phyloP scores from a whole-genome alignment of 2,888 invertebrate species.

The Mamestra brassicae region DNA sequence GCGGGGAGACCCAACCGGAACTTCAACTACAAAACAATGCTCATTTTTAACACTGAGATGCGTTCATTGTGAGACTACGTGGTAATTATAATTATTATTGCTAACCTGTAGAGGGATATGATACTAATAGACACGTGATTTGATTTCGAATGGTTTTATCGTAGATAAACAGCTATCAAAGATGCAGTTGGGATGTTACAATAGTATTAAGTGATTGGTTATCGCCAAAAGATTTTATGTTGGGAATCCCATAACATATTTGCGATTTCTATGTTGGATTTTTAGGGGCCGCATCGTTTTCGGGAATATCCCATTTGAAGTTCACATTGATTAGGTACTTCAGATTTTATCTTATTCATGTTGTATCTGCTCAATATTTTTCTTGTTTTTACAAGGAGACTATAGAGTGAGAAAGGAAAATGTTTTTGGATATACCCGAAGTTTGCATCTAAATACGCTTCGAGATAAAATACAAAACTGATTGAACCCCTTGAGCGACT shows the following conservation, averaged over 20 bases:
- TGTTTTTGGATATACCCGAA: not conserved
- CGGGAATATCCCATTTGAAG: constrained; percentile 1
- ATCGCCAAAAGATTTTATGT: not conserved
- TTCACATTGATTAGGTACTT: not conserved
- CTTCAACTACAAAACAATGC: constrained; percentile 78
- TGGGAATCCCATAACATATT: constrained; percentile 3
- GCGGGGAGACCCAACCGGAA: constrained; percentile 82
- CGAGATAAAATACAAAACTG: not conserved
- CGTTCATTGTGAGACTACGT: constrained; percentile 50
- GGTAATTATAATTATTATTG: constrained; percentile 53
- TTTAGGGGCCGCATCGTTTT: not conserved
- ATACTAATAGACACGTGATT: constrained; percentile 38
- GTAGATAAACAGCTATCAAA: constrained; percentile 34
- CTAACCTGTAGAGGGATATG: constrained; percentile 30
- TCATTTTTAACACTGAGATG: constrained; percentile 63
- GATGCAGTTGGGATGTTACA: constrained; percentile 15
- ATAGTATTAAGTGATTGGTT: constrained; percentile 18
- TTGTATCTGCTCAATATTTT: not conserved
- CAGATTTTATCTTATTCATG: not conserved
- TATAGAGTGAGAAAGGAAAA: not conserved
- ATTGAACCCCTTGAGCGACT: not conserved
- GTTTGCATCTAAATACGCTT: not conserved
- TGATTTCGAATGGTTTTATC: constrained; percentile 30
- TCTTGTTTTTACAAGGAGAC: not conserved
- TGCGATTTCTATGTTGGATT: not conserved